Evolutionary conservation across 2,888 invertebrate genomes (phyloP).

Genomic region (Incurvaria masculella): DNA sequence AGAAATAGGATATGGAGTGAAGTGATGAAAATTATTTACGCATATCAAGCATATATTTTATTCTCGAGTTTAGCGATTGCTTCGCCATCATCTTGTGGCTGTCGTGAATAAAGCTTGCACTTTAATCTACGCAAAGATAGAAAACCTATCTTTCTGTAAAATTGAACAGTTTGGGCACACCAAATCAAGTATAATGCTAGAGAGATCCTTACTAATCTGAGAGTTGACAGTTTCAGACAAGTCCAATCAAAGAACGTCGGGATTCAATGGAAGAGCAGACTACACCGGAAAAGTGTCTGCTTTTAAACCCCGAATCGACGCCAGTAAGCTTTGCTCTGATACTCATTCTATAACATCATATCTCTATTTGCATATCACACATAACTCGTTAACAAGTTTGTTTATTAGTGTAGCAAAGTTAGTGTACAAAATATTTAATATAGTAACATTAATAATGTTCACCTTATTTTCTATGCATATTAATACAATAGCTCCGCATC

Average conservation of each 20-base stretch:
- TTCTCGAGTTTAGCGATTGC: too few relatives aligned
- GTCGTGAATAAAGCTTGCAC: too few relatives aligned
- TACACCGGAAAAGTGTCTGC: slow-evolving; percentile 52
- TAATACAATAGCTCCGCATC: too few relatives aligned
- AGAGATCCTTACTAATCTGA: slow-evolving; percentile 25
- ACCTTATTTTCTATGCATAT: too few relatives aligned
- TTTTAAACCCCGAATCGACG: slow-evolving; percentile 50
- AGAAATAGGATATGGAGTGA: too few relatives aligned
- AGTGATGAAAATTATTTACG: too few relatives aligned
- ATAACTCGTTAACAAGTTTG: background rate
- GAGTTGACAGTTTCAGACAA: slow-evolving; percentile 49
- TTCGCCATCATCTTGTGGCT: too few relatives aligned
- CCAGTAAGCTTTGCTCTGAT: slow-evolving; percentile 43
- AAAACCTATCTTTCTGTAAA: background rate
- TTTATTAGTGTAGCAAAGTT: background rate
- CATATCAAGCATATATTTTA: too few relatives aligned
- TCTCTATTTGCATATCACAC: too few relatives aligned
- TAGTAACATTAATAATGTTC: too few relatives aligned
- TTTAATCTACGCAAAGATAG: background rate
- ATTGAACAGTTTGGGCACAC: background rate
- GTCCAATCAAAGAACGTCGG: slow-evolving; percentile 46
- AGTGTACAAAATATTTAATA: slow-evolving; percentile 1
- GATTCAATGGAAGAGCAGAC: slow-evolving; percentile 44
- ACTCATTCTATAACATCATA: too few relatives aligned
- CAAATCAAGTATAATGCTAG: too few relatives aligned